phyloP scores from a whole-genome alignment of 2,797 vertebrate genomes.

The Poecilia picta region DNA sequence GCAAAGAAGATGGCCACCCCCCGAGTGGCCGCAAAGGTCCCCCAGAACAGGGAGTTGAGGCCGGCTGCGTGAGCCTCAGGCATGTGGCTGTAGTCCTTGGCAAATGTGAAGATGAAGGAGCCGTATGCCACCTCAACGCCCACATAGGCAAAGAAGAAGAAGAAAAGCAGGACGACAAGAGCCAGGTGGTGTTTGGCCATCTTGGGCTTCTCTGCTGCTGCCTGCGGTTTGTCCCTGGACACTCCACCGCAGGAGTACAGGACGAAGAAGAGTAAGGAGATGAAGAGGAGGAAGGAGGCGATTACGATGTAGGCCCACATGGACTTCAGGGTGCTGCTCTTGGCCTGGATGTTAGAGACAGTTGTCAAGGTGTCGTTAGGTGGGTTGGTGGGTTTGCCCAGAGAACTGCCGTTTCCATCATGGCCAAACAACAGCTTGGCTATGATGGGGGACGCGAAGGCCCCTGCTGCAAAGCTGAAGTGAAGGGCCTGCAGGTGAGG shows the following conservation, averaged over 20 bases:
- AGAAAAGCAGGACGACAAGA: constrained; percentile 85
- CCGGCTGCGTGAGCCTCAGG: constrained; percentile 79
- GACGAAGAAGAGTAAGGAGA: constrained; percentile 82
- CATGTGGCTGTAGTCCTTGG: constrained; percentile 80
- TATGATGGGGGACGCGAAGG: constrained; percentile 89
- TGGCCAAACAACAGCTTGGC: constrained; percentile 85
- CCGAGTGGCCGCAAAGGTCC: constrained; percentile 83
- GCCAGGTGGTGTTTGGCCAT: constrained; percentile 83
- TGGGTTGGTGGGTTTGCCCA: neutral
- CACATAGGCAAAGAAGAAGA: constrained; percentile 93
- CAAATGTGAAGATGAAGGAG: constrained; percentile 90
- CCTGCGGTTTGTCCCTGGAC: constrained; percentile 60
- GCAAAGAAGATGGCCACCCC: constrained; percentile 89
- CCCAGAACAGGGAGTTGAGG: constrained; percentile 95
- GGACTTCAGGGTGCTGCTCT: constrained; percentile 59
- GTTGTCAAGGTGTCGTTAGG: rapidly evolving
- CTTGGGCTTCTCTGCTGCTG: constrained; percentile 50
- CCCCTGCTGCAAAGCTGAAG: constrained; percentile 93
- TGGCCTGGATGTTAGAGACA: constrained; percentile 11
- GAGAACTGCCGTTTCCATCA: neutral
- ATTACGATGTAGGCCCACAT: constrained; percentile 89
- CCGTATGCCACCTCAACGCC: constrained; percentile 92
- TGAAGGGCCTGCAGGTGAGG: constrained; percentile 96
- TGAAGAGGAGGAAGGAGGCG: constrained; percentile 81
- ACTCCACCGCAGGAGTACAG: constrained; percentile 74